These are phyloP conservation scores for Saccopteryx bilineata DNA, from an alignment of 2,113 vertebrate species.

Conservation along the genomic window DNA sequence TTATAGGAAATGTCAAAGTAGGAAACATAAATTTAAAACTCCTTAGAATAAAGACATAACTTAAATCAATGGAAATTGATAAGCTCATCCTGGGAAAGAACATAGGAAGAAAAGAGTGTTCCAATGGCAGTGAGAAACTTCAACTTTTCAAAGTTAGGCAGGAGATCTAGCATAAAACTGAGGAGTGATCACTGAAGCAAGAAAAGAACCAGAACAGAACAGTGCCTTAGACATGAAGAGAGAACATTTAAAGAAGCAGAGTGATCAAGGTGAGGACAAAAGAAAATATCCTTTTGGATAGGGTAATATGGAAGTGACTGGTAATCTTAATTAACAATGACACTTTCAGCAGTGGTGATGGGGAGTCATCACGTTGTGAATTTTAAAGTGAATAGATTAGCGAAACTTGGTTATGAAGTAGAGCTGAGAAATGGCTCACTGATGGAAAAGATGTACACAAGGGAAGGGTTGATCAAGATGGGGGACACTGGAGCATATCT, in stretches of 20 bases:
- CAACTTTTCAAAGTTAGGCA: slow-evolving; percentile 13
- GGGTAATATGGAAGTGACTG: not conserved
- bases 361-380: not conserved
- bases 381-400: not conserved
- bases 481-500: not conserved
- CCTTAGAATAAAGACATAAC: not conserved
- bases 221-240: not conserved
- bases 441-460: not conserved
- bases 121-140: not conserved
- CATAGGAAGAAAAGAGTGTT: not conserved
- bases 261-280: not conserved
- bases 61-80: not conserved
- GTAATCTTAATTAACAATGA: not conserved
- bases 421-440: not conserved
- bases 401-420: slow-evolving; percentile 1
- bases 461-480: not conserved
- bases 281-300: not conserved
- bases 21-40: slow-evolving; percentile 8
- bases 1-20: not conserved
- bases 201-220: not conserved
- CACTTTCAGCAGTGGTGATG: not conserved
- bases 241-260: slow-evolving; percentile 43
- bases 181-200: not conserved
- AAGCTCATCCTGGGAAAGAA: not conserved
- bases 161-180: not conserved